phyloP scores from a whole-genome alignment of 1,140 invertebrate genomes.

The Zophobas atratus region DNA sequence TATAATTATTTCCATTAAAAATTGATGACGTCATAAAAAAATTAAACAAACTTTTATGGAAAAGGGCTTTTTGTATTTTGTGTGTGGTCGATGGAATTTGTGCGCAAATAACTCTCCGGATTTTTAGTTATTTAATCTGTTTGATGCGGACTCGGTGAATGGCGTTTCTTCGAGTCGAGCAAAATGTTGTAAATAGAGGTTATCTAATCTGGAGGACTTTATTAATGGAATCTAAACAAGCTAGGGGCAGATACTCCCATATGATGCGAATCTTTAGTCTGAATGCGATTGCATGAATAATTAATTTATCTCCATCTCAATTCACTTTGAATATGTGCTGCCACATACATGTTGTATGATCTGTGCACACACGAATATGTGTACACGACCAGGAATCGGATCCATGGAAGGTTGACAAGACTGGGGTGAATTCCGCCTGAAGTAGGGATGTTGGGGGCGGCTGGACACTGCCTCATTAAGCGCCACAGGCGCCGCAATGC shows the following conservation, averaged over 20 bases:
- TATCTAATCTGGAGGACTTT: conserved; percentile 61
- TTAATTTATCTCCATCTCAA: conserved; percentile 61
- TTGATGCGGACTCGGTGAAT: neutral
- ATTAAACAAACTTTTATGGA: no score
- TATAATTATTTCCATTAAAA: no score
- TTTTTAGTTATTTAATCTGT: conserved; percentile 16
- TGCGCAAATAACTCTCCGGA: no score
- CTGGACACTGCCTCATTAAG: conserved; percentile 45
- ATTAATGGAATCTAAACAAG: conserved; percentile 62
- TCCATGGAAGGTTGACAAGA: conserved; percentile 39
- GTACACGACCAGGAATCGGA: conserved; percentile 8
- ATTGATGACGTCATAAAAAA: no score
- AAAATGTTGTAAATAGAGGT: conserved; percentile 58
- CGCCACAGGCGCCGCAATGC: conserved; percentile 52
- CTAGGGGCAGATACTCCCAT: conserved; percentile 55
- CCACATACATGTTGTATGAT: conserved; percentile 61
- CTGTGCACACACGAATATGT: conserved; percentile 50
- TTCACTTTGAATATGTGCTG: conserved; percentile 61
- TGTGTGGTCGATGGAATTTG: no score
- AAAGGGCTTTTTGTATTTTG: no score
- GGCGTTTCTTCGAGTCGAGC: conserved; percentile 2
- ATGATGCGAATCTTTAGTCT: conserved; percentile 57
- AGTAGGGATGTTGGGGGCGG: conserved; percentile 41
- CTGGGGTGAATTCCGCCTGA: conserved; percentile 34
- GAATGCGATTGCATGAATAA: conserved; percentile 61